These are phyloP conservation scores for Aix galericulata DNA, from an alignment of 2,113 vertebrate species.

Conservation along the genomic window DNA sequence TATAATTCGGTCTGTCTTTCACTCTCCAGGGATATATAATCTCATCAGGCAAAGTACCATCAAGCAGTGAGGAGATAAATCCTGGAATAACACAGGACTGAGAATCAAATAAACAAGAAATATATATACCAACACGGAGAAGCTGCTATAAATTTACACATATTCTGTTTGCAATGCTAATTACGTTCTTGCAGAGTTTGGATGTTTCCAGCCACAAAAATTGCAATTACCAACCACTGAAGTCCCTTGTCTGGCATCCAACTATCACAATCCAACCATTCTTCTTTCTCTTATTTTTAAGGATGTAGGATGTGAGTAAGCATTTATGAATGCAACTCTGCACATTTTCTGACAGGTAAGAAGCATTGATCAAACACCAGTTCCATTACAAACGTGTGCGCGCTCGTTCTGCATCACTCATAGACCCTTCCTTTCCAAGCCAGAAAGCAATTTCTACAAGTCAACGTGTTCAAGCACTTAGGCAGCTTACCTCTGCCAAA, in stretches of 20 bases:
- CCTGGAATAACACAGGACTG: neutral
- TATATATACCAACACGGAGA: neutral
- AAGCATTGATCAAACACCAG: conserved; percentile 4
- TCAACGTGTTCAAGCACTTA: conserved; percentile 14
- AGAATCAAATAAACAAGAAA: conserved; percentile 18
- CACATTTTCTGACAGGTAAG: conserved; percentile 19
- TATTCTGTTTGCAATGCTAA: neutral
- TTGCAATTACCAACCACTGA: neutral
- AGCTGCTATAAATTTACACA: neutral
- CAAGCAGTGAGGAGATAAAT: neutral
- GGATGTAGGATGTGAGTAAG: conserved; percentile 42
- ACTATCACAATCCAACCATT: neutral
- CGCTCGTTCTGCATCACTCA: conserved; percentile 23
- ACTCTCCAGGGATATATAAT: neutral
- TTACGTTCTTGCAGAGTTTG: neutral
- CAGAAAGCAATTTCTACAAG: conserved; percentile 21
- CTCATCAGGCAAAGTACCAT: neutral
- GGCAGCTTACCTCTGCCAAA: conserved; percentile 37
- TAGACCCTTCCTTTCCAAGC: neutral
- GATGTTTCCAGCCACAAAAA: neutral
- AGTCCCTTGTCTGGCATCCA: neutral
- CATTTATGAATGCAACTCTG: conserved; percentile 41
- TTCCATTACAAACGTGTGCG: conserved; percentile 20
- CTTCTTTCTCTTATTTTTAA: neutral
- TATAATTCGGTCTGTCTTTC: neutral